Conservation (phyloP, 2,113 vertebrate species). For the Melospiza georgiana region DNA sequence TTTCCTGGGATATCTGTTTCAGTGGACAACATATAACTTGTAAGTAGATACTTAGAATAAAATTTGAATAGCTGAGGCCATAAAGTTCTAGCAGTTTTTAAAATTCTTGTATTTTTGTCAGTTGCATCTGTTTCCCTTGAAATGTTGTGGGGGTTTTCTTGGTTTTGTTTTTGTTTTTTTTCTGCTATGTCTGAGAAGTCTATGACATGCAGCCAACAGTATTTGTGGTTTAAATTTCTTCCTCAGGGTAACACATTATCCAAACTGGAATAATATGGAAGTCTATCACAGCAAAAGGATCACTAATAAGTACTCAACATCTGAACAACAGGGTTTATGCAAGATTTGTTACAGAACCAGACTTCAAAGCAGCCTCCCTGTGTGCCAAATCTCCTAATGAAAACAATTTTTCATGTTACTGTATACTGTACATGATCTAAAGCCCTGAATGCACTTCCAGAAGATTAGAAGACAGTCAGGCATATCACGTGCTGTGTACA, state of each 20-base stretch:
- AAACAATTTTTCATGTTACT: slow-evolving; percentile 6
- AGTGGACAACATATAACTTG: not conserved
- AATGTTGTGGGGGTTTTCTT: accelerated
- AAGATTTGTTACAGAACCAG: not conserved
- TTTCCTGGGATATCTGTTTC: not conserved
- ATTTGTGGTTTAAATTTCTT: not conserved
- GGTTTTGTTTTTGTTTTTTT: not conserved
- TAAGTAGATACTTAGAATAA: not conserved
- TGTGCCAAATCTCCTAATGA: slow-evolving; percentile 15
- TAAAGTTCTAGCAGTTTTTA: not conserved
- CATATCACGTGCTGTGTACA: not conserved
- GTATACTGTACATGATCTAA: not conserved
- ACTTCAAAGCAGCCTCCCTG: slow-evolving; percentile 21
- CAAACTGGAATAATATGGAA: not conserved
- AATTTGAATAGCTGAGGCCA: not conserved
- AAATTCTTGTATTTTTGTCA: not conserved
- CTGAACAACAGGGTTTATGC: not conserved
- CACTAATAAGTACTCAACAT: not conserved
- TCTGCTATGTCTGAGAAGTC: not conserved
- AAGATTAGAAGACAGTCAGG: not conserved
- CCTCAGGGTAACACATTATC: not conserved
- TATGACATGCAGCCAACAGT: not conserved
- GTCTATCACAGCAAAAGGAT: not conserved
- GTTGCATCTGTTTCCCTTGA: not conserved
- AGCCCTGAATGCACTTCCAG: not conserved